A percentile compares a stretch with the other conserved stretches of the same genome.
These are phyloP conservation scores for Tiliacea citrago DNA, from an alignment of 2,888 invertebrate species.

Conservation along the genomic window DNA sequence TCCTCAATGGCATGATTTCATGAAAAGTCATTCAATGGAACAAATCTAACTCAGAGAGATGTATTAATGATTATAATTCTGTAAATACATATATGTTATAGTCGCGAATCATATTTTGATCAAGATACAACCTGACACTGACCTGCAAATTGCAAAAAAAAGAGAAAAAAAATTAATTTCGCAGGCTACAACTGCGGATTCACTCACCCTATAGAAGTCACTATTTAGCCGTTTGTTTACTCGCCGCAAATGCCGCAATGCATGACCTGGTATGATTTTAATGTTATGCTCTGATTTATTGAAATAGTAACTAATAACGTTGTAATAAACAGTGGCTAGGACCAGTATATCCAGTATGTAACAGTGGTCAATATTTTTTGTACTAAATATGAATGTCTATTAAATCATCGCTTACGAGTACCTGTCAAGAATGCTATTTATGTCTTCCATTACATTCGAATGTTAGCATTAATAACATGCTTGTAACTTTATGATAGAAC, in stretches of 20 bases:
- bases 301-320: background rate
- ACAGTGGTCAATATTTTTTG: conserved; percentile 14
- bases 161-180: too few species aligned
- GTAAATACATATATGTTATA: too few species aligned
- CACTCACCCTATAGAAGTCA: conserved; percentile 1
- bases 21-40: too few species aligned
- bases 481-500: background rate
- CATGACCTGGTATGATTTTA: conserved; percentile 23
- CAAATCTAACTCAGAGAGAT: too few species aligned
- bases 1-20: too few species aligned
- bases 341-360: conserved; percentile 20
- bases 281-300: conserved; percentile 55
- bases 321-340: conserved; percentile 4
- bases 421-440: conserved; percentile 8
- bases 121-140: too few species aligned
- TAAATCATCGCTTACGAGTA: conserved; percentile 37
- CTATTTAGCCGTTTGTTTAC: background rate
- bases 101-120: too few species aligned
- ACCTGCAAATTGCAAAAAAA: too few species aligned
- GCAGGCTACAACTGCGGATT: too few species aligned
- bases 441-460: conserved; percentile 1
- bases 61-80: too few species aligned
- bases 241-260: conserved; percentile 18
- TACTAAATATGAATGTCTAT: conserved; percentile 16
- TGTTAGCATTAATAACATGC: background rate